A percentile compares a stretch with the other conserved stretches of the same genome.
Evolutionary conservation across 2,797 vertebrate genomes (phyloP).

Genomic region (Hippopotamyrus pictus): DNA sequence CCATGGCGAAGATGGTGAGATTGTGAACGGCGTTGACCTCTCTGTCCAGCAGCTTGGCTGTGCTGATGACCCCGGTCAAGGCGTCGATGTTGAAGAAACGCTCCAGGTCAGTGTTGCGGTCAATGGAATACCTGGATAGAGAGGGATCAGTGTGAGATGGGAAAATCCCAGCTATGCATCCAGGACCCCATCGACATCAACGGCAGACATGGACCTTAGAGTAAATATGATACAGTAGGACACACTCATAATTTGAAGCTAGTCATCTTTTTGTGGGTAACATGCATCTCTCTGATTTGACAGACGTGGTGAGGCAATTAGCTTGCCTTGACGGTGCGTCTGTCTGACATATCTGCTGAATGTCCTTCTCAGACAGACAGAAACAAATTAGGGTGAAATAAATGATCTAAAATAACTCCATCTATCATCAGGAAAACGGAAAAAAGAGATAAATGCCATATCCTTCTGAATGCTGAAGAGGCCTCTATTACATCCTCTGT

Average conservation of each 20-base stretch:
- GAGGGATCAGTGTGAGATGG: neutral
- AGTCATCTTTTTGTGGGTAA: neutral
- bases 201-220: neutral
- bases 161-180: neutral
- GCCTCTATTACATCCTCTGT: neutral
- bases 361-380: too few species aligned
- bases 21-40: constrained; percentile 78
- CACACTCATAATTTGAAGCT: neutral
- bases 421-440: neutral
- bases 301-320: neutral
- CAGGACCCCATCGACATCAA: neutral
- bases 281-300: neutral
- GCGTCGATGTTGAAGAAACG: constrained; percentile 82
- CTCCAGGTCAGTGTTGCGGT: constrained; percentile 81
- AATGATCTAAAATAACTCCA: neutral
- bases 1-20: constrained; percentile 78
- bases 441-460: constrained; percentile 8
- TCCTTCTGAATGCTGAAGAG: neutral
- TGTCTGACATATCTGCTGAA: neutral
- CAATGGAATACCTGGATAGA: constrained; percentile 72
- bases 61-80: constrained; percentile 74
- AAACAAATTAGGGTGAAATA: neutral
- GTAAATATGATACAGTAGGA: neutral
- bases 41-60: constrained; percentile 73
- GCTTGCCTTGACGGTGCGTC: neutral